phyloP scores from a whole-genome alignment of 1,140 invertebrate genomes.

The Hestina assimilis region DNA sequence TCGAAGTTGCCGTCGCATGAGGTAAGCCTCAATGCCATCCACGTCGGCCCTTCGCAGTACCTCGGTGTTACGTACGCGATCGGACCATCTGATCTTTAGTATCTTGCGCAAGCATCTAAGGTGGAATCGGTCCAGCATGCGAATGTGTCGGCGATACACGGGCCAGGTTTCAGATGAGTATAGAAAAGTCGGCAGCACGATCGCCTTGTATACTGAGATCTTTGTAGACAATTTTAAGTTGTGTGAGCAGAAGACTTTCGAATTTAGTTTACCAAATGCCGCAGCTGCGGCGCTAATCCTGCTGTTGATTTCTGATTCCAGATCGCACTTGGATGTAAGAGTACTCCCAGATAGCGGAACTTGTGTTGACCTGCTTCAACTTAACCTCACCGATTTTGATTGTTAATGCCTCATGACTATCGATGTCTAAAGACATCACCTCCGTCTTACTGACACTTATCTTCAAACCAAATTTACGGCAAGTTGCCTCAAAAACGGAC shows the following conservation, averaged over 20 bases:
- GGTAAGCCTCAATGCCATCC: constrained; percentile 6
- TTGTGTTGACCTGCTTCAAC: background rate
- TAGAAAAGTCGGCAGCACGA: background rate
- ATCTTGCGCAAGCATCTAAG: constrained; percentile 25
- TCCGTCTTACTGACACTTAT: constrained; percentile 32
- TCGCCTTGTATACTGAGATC: background rate
- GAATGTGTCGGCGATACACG: constrained; percentile 2
- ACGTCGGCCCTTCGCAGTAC: constrained; percentile 6
- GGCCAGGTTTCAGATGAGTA: constrained; percentile 4
- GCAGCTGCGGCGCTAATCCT: constrained; percentile 9
- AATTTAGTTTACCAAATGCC: constrained; percentile 2
- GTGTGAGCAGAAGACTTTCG: constrained; percentile 11
- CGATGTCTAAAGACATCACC: constrained; percentile 22
- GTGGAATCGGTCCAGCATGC: constrained; percentile 24
- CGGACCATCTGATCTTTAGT: constrained; percentile 23
- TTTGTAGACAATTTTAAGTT: background rate
- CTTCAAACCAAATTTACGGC: constrained; percentile 26
- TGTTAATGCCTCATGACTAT: constrained; percentile 10
- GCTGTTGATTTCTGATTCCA: constrained; percentile 6
- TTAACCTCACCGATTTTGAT: background rate
- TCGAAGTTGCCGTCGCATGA: constrained; percentile 25
- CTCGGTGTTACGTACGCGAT: constrained; percentile 26
- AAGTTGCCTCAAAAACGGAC: constrained; percentile 9
- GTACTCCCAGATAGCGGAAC: background rate
- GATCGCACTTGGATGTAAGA: background rate